Conservation (phyloP, 2,113 vertebrate species). For the Candoia aspera region DNA sequence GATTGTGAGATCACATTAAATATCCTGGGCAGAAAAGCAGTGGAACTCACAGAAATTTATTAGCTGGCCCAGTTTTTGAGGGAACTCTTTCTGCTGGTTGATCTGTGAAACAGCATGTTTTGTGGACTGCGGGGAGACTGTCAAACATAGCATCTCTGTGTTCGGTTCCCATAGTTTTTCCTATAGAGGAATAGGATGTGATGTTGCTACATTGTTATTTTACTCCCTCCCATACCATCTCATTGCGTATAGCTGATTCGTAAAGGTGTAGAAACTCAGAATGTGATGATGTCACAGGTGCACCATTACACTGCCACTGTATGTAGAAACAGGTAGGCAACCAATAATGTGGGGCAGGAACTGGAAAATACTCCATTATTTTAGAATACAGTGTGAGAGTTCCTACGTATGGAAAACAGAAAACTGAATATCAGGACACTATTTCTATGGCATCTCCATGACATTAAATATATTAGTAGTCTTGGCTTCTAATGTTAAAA, state of each 20-base stretch:
- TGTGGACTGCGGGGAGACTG: neutral
- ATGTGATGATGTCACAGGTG: neutral
- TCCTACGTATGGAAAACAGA: neutral
- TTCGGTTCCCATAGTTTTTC: neutral
- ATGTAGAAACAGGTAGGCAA: neutral
- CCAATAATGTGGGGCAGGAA: neutral
- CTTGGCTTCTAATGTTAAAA: neutral
- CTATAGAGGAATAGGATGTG: neutral
- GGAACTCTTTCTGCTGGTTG: neutral
- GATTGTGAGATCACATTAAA: neutral
- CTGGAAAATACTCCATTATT: too few species aligned
- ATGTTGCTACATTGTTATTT: neutral
- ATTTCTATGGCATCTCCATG: neutral
- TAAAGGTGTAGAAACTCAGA: neutral
- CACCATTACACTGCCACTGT: neutral
- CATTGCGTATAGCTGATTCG: neutral
- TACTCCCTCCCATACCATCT: neutral
- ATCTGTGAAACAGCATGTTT: neutral
- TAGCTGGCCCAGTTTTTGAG: neutral
- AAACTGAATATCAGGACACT: neutral
- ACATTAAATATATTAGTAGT: neutral
- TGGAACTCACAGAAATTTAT: neutral
- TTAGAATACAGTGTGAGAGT: neutral
- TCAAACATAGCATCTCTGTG: neutral
- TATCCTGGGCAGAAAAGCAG: neutral